Conservation (phyloP, 2,888 invertebrate species). For the Imbricaverruca yamaguchii region DNA sequence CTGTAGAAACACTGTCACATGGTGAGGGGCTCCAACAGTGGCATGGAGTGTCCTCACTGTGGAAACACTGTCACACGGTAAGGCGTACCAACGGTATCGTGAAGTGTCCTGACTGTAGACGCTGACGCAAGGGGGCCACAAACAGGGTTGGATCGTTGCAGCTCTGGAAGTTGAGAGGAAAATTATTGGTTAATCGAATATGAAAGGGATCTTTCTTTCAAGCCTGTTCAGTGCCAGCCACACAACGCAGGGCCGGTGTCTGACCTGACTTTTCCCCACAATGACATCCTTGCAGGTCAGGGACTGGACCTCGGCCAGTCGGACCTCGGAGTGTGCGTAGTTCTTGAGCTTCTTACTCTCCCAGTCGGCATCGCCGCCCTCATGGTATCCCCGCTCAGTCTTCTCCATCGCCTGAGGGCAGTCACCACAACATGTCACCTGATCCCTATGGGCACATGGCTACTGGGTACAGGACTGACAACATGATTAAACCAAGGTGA, state of each 20-base stretch:
- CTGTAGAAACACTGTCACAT: no score
- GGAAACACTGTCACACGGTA: no score
- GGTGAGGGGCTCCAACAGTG: no score
- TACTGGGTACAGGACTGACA: not conserved
- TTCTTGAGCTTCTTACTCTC: constrained; percentile 77
- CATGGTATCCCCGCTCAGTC: constrained; percentile 79
- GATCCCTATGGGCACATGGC: not conserved
- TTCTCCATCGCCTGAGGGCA: constrained; percentile 60
- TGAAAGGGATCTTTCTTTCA: no score
- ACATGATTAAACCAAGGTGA: not conserved
- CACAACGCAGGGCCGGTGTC: not conserved
- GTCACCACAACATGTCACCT: not conserved
- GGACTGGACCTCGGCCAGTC: constrained; percentile 86
- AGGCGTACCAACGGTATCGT: no score
- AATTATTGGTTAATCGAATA: no score
- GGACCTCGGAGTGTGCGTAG: constrained; percentile 78
- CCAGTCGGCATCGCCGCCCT: constrained; percentile 90
- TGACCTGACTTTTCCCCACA: constrained; percentile 54
- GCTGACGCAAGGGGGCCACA: no score
- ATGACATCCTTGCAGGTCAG: constrained; percentile 66
- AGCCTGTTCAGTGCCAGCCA: no score
- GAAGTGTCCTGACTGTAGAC: no score
- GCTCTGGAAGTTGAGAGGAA: no score
- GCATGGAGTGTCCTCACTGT: no score
- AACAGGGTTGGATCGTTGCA: no score